Base-by-base conservation (phyloP, 2,113 vertebrate species). In the Eleginops maclovinus region DNA sequence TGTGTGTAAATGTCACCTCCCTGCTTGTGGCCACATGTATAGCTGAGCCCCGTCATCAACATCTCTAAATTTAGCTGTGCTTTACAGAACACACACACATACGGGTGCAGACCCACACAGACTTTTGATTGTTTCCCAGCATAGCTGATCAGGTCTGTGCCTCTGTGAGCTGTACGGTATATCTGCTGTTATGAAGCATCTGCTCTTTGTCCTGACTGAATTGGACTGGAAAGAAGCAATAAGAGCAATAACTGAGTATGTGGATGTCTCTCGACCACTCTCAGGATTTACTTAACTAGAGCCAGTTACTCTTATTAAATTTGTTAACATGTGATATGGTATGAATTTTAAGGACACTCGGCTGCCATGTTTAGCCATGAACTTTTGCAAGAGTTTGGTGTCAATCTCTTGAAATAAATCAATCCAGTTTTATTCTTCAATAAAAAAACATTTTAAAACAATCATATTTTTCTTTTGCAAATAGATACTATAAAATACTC, bases 61-160 rank as follows among this genome's bases (percentile, higher is more conserved):
- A 53, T 53, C 31, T 75, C 72, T 70, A 71, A 81, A 77, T 77
- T 83, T 78, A 84, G 77, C 68, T 4, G 49, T 10, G 19, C 75
- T 59, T 60, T 55, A 76, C 24, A 51, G 26, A 79, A n/a, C 40
- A 12, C 55, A 44, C 40, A 15, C 50, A 53, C 47, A 19, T 14
- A 10, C 8, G 1, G 13, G 5, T 4, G 0, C 44, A 5, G 13
- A 17, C 15, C 5, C 44, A 4, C 44, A 7, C 44, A 17, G 4
- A 4, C 58, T n/a, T 19, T 60, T 60, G 10, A 40, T 59, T 40
- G 16, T 59, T 26, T 58, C 55, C n/a, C n/a, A n/a, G n/a, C n/a
- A 40, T 17, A 36, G 5, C 31, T 21, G 19, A 17, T 21, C 17
- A 13, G 9, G 15, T 65, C 4, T 70, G 59, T 62, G 19, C 67